Evolutionary conservation across 1,140 invertebrate species (phyloP).

Genomic region (Caenorhabditis remanei): DNA sequence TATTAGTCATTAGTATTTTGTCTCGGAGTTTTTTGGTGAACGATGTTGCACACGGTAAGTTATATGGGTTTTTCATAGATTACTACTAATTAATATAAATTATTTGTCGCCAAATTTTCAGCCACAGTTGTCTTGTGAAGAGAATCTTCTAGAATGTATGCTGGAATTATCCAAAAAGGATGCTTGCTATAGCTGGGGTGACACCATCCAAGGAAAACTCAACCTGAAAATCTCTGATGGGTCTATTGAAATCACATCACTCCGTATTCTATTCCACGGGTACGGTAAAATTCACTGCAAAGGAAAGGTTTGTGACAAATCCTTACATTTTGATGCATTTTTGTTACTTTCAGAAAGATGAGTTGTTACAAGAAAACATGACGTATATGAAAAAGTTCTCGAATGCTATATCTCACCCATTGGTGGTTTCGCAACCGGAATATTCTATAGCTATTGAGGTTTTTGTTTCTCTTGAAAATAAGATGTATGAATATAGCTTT

Average conservation of each 20-base stretch:
- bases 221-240: slow-evolving; percentile 48
- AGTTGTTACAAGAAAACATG: slow-evolving; percentile 23
- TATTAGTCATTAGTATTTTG: not conserved
- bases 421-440: not conserved
- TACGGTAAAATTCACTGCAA: slow-evolving; percentile 31
- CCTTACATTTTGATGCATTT: not conserved
- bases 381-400: slow-evolving; percentile 57
- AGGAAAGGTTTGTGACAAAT: slow-evolving; percentile 18
- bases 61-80: not conserved
- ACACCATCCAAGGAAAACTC: slow-evolving; percentile 42
- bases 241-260: slow-evolving; percentile 15
- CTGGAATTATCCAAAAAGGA: slow-evolving; percentile 53
- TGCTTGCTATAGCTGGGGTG: slow-evolving; percentile 41
- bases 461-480: not conserved
- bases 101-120: not conserved
- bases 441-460: slow-evolving; percentile 40
- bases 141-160: slow-evolving; percentile 40
- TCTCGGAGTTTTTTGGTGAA: not conserved
- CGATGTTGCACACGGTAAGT: not conserved
- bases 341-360: slow-evolving; percentile 53
- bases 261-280: slow-evolving; percentile 51
- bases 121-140: slow-evolving; percentile 39
- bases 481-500: not conserved
- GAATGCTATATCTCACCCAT: slow-evolving; percentile 2
- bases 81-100: too few species aligned